A percentile compares a stretch with the other conserved stretches of the same genome.
Evolutionary conservation across 2,113 vertebrate genomes (phyloP).

Genomic region (Microtus ochrogaster): DNA sequence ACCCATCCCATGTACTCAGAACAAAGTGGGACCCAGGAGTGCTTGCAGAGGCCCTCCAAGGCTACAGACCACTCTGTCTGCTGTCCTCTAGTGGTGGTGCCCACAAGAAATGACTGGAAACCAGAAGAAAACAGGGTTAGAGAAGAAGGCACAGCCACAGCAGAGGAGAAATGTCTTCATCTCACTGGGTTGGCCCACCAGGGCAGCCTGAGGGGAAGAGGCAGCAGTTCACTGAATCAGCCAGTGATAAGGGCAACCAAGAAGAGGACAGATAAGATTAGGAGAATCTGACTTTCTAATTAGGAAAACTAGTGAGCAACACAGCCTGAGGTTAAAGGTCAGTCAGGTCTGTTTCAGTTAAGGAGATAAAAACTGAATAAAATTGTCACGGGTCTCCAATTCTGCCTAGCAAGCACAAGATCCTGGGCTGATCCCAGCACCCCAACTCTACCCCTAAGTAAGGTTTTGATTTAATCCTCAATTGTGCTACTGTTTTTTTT

Average conservation of each 20-base stretch:
- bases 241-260: conserved; percentile 50
- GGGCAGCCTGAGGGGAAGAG: not conserved
- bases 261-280: conserved; percentile 51
- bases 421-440: not conserved
- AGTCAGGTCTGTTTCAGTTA: conserved; percentile 71
- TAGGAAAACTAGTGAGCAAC: conserved; percentile 69
- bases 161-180: not conserved
- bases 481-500: not conserved
- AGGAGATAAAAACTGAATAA: conserved; percentile 33
- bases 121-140: not conserved
- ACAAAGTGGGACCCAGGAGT: not conserved
- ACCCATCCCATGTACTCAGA: not conserved
- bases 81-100: too few relatives aligned
- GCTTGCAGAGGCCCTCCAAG: not conserved
- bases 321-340: conserved; percentile 75
- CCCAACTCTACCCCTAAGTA: not conserved
- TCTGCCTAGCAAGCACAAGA: not conserved
- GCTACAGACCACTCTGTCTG: not conserved
- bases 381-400: not conserved
- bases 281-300: conserved; percentile 37
- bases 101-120: not conserved
- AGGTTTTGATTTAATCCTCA: not conserved
- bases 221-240: not conserved
- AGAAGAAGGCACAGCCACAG: not conserved
- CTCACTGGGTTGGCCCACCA: too few relatives aligned